A percentile compares a stretch with the other conserved stretches of the same genome.
Conservation (phyloP, 1,140 invertebrate species). For the Neodiprion pinetum region DNA sequence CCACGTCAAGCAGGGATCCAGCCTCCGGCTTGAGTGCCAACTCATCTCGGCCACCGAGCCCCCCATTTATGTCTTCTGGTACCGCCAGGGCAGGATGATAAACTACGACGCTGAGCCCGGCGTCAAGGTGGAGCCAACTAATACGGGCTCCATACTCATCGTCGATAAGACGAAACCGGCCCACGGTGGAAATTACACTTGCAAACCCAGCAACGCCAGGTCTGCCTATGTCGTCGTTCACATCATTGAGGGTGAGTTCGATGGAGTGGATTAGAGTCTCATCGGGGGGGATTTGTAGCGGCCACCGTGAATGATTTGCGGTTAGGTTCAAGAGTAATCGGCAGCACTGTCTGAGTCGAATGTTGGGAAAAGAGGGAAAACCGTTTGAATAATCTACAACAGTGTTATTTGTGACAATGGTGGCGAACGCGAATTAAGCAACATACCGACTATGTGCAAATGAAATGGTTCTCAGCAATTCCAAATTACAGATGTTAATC, state of each 20-base stretch:
- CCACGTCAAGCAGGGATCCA: slow-evolving; percentile 77
- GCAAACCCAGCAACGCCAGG: slow-evolving; percentile 73
- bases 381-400: too few relatives aligned
- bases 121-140: slow-evolving; percentile 55
- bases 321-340: too few relatives aligned
- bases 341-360: too few relatives aligned
- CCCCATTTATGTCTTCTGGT: slow-evolving; percentile 84
- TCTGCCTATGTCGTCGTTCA: slow-evolving; percentile 74
- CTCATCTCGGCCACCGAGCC: slow-evolving; percentile 75
- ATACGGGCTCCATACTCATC: slow-evolving; percentile 64
- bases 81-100: slow-evolving; percentile 76
- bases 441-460: too few relatives aligned
- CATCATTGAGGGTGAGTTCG: slow-evolving; percentile 65
- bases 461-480: too few relatives aligned
- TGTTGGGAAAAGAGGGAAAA: too few relatives aligned
- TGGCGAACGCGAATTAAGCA: too few relatives aligned
- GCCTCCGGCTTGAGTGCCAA: slow-evolving; percentile 74
- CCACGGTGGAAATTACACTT: slow-evolving; percentile 74
- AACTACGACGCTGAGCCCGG: slow-evolving; percentile 72
- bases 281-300: background rate
- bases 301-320: too few relatives aligned
- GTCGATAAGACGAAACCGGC: slow-evolving; percentile 64
- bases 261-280: background rate
- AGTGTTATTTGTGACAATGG: too few relatives aligned
- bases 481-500: too few relatives aligned